Base-by-base conservation (phyloP, 2,113 vertebrate species). In the Cervus canadensis region DNA sequence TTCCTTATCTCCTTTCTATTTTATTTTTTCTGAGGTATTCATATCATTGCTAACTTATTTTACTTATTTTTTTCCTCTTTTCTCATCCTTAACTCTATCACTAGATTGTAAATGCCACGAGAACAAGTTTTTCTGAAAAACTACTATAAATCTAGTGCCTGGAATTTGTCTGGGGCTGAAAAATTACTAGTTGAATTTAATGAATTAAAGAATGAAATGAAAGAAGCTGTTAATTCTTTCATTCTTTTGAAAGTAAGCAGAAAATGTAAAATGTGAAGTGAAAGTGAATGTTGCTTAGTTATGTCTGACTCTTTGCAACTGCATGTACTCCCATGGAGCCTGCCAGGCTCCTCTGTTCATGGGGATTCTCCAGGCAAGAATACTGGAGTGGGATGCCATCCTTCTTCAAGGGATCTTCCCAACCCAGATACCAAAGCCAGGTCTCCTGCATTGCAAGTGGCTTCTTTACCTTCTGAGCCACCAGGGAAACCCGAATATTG, bases 401-500 rank as follows among this genome's bases (percentile, higher is more conserved):
- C 36, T 43, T 76, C 36, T 26, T 7, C 36, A 43, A 12, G 36
- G 71, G 6, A 26, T 76, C 36, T 43, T 76, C 36, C 23, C 36
- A 76, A 76, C 21, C 36, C 71, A 43, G 12, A 26, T 25, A 76
- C 3, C 3, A 43, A 43, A 76, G 11, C 36, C 23, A 76, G 40
- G 23, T 43, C 36, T 43, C 36, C 71, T 43, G 23, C 40, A 76
- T 76, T 76, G 23, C 11, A 43, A 6, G 21, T 10, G 12, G 23
- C 11, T 76, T 76, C 21, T 71, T 76, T 43, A 43, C 36, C 13
- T 43, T 76, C 71, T 76, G 23, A 76, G 36, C 12, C 23, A 76
- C 21, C 12, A 76, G 67, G 23, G 19, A 40, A 71, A 40, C n/a
- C 10, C 0, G 1, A 40, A 21, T 40, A 40, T 12, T 71, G n/a